Percentiles rank a stretch among this genome's conserved stretches.
phyloP scores from a whole-genome alignment of 2,888 invertebrate species.

The Bedellia somnulentella region DNA sequence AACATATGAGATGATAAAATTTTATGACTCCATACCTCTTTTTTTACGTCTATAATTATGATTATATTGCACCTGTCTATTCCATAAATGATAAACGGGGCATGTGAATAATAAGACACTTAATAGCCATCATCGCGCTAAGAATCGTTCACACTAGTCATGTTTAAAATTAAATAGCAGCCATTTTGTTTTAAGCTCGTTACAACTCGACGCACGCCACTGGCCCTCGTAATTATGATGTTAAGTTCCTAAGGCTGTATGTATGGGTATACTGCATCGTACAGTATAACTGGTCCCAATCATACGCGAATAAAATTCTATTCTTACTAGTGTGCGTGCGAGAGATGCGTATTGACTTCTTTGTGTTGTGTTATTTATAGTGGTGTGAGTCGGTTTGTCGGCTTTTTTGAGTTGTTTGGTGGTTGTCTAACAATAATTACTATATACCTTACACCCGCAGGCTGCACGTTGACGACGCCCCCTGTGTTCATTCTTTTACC shows the following conservation, averaged over 20 bases:
- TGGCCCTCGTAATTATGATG: slow-evolving; percentile 55
- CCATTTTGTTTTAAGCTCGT: slow-evolving; percentile 59
- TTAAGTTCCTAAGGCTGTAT: slow-evolving; percentile 17
- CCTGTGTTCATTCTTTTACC: slow-evolving; percentile 11
- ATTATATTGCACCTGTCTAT: too few relatives aligned
- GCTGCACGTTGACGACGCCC: slow-evolving; percentile 15
- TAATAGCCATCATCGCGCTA: slow-evolving; percentile 21
- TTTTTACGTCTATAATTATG: too few relatives aligned
- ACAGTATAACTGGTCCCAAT: slow-evolving; percentile 17
- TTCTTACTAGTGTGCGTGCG: slow-evolving; percentile 19
- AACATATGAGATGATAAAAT: too few relatives aligned
- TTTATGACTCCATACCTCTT: too few relatives aligned
- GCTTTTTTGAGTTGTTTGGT: slow-evolving; percentile 44
- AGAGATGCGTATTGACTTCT: slow-evolving; percentile 9
- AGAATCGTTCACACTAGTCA: slow-evolving; percentile 30
- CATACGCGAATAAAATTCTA: slow-evolving; percentile 22
- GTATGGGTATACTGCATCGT: slow-evolving; percentile 24
- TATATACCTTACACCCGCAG: slow-evolving; percentile 51
- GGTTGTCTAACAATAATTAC: slow-evolving; percentile 54
- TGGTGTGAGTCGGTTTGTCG: slow-evolving; percentile 31
- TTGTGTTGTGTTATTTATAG: slow-evolving; percentile 15
- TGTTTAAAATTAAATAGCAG: slow-evolving; percentile 42
- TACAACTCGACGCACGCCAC: slow-evolving; percentile 56
- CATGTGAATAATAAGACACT: slow-evolving; percentile 13
- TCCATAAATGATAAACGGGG: too few relatives aligned